Evolutionary conservation across 2,113 vertebrate species (phyloP).

Genomic region (Natator depressus): DNA sequence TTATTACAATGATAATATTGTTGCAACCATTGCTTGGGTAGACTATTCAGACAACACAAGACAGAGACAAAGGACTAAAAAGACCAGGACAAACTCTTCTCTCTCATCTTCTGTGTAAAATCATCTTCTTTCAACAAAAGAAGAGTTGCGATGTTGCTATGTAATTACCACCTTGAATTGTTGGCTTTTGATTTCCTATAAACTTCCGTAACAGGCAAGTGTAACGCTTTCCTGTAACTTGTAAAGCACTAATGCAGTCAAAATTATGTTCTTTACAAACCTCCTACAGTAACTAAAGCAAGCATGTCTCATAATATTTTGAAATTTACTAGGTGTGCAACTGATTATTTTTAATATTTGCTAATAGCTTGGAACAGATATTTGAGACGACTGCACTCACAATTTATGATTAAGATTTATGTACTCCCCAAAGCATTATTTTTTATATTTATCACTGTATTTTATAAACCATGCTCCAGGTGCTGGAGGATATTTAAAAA

Average conservation of each 20-base stretch:
- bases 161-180: not conserved
- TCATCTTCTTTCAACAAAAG: not conserved
- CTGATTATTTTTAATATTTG: not conserved
- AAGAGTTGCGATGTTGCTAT: not conserved
- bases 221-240: not conserved
- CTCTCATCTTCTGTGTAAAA: not conserved
- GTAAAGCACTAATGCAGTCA: accelerated
- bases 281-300: not conserved
- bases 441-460: not conserved
- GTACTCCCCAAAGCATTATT: not conserved
- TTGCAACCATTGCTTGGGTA: not conserved
- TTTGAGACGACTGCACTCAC: not conserved
- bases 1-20: not conserved
- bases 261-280: not conserved
- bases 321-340: not conserved
- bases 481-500: not conserved
- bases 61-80: not conserved
- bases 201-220: accelerated
- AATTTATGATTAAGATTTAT: not conserved
- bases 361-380: not conserved
- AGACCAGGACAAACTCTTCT: not conserved
- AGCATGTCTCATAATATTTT: not conserved
- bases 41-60: not conserved
- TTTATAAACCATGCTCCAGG: not conserved
- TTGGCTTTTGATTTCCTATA: accelerated